phyloP scores from a whole-genome alignment of 2,113 vertebrate species.

The Elgaria multicarinata region DNA sequence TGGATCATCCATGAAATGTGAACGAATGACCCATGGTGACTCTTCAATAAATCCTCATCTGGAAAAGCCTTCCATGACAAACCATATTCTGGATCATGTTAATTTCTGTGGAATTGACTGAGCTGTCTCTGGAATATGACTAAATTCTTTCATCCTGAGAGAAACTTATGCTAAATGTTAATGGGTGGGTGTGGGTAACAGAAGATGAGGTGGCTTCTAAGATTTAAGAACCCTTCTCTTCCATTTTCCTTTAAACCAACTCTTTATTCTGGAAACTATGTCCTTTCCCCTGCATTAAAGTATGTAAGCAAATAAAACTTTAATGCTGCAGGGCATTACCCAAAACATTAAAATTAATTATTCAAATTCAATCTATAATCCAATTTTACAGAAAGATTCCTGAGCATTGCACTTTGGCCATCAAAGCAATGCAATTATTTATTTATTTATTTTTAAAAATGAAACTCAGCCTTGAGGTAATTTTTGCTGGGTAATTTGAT shows the following conservation, averaged over 20 bases:
- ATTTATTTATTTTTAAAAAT: slow-evolving; percentile 36
- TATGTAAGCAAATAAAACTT: slow-evolving; percentile 75
- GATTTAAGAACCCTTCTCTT: slow-evolving; percentile 18
- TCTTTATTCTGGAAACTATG: slow-evolving; percentile 60
- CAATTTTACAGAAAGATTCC: slow-evolving; percentile 59
- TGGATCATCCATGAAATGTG: no score
- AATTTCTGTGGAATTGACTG: background rate
- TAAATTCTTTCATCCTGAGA: slow-evolving; percentile 20
- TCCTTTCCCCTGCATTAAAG: slow-evolving; percentile 65
- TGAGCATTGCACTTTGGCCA: slow-evolving; percentile 50
- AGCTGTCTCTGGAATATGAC: background rate
- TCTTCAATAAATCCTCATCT: no score
- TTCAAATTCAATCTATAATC: slow-evolving; percentile 77
- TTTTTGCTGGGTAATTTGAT: slow-evolving; percentile 51
- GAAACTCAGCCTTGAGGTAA: slow-evolving; percentile 26
- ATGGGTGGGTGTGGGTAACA: slow-evolving; percentile 18
- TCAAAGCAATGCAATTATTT: slow-evolving; percentile 53
- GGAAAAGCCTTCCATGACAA: background rate
- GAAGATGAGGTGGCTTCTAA: background rate
- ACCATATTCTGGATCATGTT: background rate
- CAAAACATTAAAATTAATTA: slow-evolving; percentile 82
- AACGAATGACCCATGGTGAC: no score
- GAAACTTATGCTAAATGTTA: background rate
- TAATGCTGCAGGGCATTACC: slow-evolving; percentile 70
- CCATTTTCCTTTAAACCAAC: slow-evolving; percentile 53